A percentile compares a stretch with the other conserved stretches of the same genome.
Evolutionary conservation across 2,113 vertebrate species (phyloP).

Genomic region (Astur gentilis): DNA sequence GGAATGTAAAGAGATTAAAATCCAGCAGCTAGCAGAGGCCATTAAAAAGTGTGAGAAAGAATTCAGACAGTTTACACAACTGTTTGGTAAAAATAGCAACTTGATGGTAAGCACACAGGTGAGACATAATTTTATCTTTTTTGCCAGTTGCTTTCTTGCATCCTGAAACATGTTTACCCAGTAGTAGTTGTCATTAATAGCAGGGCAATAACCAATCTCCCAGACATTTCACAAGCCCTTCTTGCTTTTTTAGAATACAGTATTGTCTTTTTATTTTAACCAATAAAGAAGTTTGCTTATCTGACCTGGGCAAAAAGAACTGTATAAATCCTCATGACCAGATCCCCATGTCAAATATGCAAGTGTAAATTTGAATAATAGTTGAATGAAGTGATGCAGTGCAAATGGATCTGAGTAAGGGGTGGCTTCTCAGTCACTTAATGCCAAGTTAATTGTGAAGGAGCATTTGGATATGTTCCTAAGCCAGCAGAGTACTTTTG

Average conservation of each 20-base stretch:
- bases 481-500: neutral
- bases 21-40: constrained; percentile 77
- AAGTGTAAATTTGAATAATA: neutral
- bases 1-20: constrained; percentile 78
- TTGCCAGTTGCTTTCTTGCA: neutral
- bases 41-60: constrained; percentile 79
- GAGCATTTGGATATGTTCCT: neutral
- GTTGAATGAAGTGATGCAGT: neutral
- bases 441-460: neutral
- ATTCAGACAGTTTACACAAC: constrained; percentile 73
- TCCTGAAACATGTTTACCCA: neutral
- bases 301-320: neutral
- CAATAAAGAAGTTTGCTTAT: neutral
- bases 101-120: constrained; percentile 80
- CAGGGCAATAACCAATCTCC: neutral
- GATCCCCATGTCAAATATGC: neutral
- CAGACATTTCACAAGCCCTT: neutral
- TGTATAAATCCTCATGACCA: neutral
- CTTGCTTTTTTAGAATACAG: neutral
- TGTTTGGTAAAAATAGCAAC: constrained; percentile 76
- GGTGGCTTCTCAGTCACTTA: neutral
- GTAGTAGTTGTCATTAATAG: neutral
- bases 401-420: neutral
- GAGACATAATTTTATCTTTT: constrained; percentile 1
- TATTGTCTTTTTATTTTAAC: neutral